Percentiles rank a stretch among this genome's conserved stretches.
These are phyloP conservation scores for Xerus inauris DNA, from an alignment of 2,113 vertebrate species.

Conservation along the genomic window DNA sequence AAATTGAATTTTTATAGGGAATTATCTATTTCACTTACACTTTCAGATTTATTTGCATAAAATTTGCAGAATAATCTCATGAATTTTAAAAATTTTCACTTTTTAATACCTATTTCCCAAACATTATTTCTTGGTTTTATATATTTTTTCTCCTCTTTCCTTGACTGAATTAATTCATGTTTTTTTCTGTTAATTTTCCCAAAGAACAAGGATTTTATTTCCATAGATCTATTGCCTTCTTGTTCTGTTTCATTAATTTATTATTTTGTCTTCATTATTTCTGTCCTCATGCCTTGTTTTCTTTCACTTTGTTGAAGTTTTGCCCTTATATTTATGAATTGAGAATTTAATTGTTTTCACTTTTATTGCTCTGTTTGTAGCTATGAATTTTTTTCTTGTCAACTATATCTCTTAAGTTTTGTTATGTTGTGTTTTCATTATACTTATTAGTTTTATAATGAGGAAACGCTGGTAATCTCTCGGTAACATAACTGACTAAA, in stretches of 20 bases:
- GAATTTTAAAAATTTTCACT: neutral
- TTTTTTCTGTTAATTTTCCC: constrained; percentile 14
- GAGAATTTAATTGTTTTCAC: neutral
- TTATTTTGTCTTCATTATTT: constrained; percentile 4
- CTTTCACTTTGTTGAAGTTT: neutral
- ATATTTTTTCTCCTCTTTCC: constrained; percentile 7
- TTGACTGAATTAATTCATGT: neutral
- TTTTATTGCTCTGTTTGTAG: neutral
- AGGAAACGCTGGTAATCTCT: neutral
- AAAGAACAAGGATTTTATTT: neutral
- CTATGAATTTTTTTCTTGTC: neutral
- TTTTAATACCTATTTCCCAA: neutral
- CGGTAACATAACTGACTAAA: constrained; percentile 17
- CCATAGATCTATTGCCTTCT: neutral
- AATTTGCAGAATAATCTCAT: neutral
- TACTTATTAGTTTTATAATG: constrained; percentile 24
- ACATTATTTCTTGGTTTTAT: constrained; percentile 13
- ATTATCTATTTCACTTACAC: neutral
- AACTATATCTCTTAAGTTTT: neutral
- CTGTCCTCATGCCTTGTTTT: neutral
- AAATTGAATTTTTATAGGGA: neutral
- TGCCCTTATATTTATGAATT: neutral
- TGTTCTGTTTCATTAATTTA: neutral
- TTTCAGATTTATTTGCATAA: constrained; percentile 29
- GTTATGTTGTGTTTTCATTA: neutral